These are phyloP conservation scores for Crocuta crocuta DNA, from an alignment of 2,113 vertebrate species.

Conservation along the genomic window DNA sequence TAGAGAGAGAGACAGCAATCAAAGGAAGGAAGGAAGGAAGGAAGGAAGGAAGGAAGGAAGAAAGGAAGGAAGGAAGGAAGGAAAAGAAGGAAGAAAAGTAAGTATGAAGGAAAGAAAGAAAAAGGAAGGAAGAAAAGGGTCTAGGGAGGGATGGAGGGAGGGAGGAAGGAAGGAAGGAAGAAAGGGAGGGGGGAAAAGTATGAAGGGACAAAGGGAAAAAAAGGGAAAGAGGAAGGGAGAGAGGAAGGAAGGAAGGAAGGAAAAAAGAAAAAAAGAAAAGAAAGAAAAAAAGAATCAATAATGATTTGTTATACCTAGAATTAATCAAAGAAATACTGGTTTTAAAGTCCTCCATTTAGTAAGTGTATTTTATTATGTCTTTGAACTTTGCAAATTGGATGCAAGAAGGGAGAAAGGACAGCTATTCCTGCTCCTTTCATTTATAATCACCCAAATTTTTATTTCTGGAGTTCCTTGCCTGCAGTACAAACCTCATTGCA, in stretches of 20 bases:
- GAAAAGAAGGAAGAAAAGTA: neutral
- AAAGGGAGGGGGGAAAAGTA: too few relatives aligned
- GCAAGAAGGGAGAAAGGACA: neutral
- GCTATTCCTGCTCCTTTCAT: neutral
- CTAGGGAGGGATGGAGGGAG: too few relatives aligned
- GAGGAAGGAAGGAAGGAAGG: too few relatives aligned
- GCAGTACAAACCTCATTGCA: neutral
- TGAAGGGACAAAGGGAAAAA: too few relatives aligned
- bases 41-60: neutral
- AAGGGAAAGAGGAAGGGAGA: too few relatives aligned
- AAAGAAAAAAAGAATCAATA: too few relatives aligned
- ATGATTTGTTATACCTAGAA: neutral
- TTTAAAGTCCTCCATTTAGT: neutral
- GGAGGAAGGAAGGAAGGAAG: too few relatives aligned
- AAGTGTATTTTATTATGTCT: neutral
- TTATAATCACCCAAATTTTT: neutral
- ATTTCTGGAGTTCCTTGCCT: neutral
- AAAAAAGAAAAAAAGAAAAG: too few relatives aligned
- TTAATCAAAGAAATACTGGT: neutral
- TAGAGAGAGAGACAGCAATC: neutral
- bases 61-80: neutral
- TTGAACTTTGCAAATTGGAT: neutral
- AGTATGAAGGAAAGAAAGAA: too few relatives aligned
- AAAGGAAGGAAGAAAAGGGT: too few relatives aligned
- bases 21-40: neutral